A percentile compares a stretch with the other conserved stretches of the same genome.
Conservation (phyloP, 2,113 vertebrate genomes). For the Larimichthys crocea region DNA sequence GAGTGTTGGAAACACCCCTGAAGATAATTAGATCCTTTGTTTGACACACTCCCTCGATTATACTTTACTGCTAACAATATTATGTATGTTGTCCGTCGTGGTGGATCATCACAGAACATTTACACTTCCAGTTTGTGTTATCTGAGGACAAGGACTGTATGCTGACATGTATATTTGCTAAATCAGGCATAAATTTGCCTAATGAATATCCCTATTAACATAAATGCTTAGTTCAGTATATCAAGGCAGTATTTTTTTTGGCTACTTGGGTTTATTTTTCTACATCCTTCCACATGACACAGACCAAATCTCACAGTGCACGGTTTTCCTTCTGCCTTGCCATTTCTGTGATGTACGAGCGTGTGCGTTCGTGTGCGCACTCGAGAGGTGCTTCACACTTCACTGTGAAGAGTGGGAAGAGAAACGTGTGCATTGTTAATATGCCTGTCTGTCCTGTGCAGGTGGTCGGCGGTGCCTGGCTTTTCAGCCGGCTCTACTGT, state of each 20-base stretch:
- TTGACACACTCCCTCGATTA: slow-evolving; percentile 23
- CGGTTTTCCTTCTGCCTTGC: neutral
- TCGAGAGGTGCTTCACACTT: slow-evolving; percentile 50
- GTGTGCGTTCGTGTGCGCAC: slow-evolving; percentile 1
- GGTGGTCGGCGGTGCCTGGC: slow-evolving; percentile 92
- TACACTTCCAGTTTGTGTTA: neutral
- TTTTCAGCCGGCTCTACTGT: slow-evolving; percentile 91
- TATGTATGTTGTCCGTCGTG: neutral
- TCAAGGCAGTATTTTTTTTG: neutral
- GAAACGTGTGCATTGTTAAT: slow-evolving; percentile 57
- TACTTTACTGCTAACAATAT: neutral
- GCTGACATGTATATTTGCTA: slow-evolving; percentile 2
- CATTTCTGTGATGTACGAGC: slow-evolving; percentile 28
- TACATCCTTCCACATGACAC: neutral
- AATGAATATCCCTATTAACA: slow-evolving; percentile 18
- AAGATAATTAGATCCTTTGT: slow-evolving; percentile 35
- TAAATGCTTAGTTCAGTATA: neutral
- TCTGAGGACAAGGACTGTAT: neutral
- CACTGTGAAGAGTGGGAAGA: slow-evolving; percentile 25
- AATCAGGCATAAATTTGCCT: slow-evolving; percentile 6
- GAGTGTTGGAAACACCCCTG: slow-evolving; percentile 11
- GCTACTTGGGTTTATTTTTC: neutral
- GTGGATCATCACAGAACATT: slow-evolving; percentile 8
- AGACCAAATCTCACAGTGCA: neutral
- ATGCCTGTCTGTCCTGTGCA: slow-evolving; percentile 67